A percentile compares a stretch with the other conserved stretches of the same genome.
Evolutionary conservation across 2,888 invertebrate genomes (phyloP).

Genomic region (Cephonodes hylas): DNA sequence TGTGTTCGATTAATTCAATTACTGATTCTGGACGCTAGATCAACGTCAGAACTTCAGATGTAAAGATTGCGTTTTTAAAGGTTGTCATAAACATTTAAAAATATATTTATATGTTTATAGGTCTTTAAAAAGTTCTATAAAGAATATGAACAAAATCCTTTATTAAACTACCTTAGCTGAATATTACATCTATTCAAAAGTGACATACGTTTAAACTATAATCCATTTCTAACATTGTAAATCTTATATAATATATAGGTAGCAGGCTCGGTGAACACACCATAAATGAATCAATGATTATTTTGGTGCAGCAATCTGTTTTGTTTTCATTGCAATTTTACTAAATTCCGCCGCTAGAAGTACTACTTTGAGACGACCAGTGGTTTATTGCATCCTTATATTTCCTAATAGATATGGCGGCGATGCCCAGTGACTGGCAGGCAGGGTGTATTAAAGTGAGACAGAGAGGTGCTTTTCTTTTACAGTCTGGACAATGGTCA

Average conservation of each 20-base stretch:
- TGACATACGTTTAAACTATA: too few relatives aligned
- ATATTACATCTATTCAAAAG: too few relatives aligned
- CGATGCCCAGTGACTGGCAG: constrained; percentile 88
- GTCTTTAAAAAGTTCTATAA: too few relatives aligned
- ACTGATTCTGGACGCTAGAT: background rate
- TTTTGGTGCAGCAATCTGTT: background rate
- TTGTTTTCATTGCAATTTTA: background rate
- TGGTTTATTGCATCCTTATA: background rate
- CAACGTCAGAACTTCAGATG: background rate
- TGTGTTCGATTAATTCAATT: too few relatives aligned
- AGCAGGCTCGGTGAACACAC: background rate
- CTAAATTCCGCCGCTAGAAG: background rate
- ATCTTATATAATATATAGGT: background rate
- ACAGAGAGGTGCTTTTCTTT: constrained; percentile 86
- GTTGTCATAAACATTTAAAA: background rate
- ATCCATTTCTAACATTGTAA: background rate
- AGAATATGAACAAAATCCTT: too few relatives aligned
- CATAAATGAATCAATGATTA: background rate
- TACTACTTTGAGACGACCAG: background rate
- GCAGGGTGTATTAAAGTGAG: constrained; percentile 85
- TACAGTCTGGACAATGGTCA: constrained; percentile 91
- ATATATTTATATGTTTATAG: too few relatives aligned
- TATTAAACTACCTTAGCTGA: too few relatives aligned
- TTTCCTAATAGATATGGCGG: constrained; percentile 57
- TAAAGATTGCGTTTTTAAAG: background rate